Base-by-base conservation (phyloP, 2,113 vertebrate genomes). In the Alectura lathami region DNA sequence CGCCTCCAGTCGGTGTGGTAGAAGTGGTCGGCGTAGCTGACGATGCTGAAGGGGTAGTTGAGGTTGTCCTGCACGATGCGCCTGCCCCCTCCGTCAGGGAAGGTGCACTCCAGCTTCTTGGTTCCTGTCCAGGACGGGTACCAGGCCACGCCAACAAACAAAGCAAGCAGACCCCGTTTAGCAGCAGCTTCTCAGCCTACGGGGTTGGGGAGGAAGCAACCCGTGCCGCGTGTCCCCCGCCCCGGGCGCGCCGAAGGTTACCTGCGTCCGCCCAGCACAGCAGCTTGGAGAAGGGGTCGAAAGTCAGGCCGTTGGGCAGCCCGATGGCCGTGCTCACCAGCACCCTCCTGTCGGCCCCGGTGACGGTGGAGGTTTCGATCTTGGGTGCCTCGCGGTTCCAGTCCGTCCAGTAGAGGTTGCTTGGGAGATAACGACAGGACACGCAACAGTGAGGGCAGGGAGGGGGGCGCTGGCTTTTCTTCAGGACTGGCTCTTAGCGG, bases 211-310 rank as follows among this genome's bases (percentile, higher is more conserved):
- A n/a, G n/a, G n/a, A 18, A 50, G 20, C n/a, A 26, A 2, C 51
- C 43, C 15, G 0, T 14, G 53, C 8, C 10, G 18, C 3, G 32
- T 38, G 42, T 3, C 11, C 47, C 50, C 12, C 8, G 6, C 1
- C 42, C 30, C 64, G 2, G 1, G 15, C 59, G 17, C 32, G 5
- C 32, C n/a, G n/a, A n/a, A n/a, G n/a, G 0, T 82, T 98, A 99
- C 99, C 99, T 98, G 99, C 99, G 0, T 99, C 99, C 13, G 99
- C 99, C 99, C 99, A 99, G 95, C 99, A 99, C 54, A 99, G 96
- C 60, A 98, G 97, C 91, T 98, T 98, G 38, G 98, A 96, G 53
- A 98, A 97, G 10, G 97, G 96, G 92, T 99, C 99, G 21, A 99
- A 99, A 1, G 98, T 99, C 82, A 99, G 97, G 11, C 98, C 99